Evolutionary conservation across 2,113 vertebrate genomes (phyloP).

Genomic region (Pontoporia blainvillei): DNA sequence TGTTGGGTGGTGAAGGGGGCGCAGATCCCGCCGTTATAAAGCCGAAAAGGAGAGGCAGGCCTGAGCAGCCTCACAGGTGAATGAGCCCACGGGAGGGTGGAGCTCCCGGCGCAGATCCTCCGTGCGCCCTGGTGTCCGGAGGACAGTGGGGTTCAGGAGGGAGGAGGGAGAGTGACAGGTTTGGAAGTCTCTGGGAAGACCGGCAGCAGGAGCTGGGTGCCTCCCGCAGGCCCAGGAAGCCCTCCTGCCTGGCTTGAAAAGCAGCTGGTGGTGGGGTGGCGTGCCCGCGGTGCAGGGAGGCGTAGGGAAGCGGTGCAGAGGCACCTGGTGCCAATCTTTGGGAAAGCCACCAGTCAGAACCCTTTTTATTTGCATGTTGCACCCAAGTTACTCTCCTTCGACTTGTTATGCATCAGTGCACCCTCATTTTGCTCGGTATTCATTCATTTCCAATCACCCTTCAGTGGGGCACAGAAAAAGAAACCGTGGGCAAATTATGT

Average conservation of each 20-base stretch:
- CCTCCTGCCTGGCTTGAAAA: not conserved
- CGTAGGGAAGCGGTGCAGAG: not conserved
- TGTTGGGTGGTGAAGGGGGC: not conserved
- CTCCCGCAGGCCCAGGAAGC: too few relatives aligned
- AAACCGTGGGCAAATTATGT: rapidly evolving
- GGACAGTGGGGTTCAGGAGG: not conserved
- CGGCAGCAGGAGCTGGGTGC: not conserved
- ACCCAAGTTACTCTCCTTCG: not conserved
- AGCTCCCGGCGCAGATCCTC: not conserved
- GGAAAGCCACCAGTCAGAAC: not conserved
- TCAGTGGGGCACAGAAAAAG: not conserved
- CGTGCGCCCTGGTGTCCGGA: rapidly evolving
- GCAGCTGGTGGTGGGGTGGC: not conserved
- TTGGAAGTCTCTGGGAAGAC: not conserved
- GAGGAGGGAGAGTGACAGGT: not conserved
- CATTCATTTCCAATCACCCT: not conserved
- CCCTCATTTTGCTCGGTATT: too few relatives aligned
- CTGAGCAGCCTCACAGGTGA: not conserved
- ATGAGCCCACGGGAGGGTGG: too few relatives aligned
- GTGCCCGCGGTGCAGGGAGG: rapidly evolving
- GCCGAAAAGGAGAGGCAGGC: not conserved
- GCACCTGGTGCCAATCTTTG: not conserved
- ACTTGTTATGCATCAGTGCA: not conserved
- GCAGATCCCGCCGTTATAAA: not conserved
- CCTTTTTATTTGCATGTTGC: not conserved